phyloP scores from a whole-genome alignment of 1,140 invertebrate species.

The Batillaria attramentaria region DNA sequence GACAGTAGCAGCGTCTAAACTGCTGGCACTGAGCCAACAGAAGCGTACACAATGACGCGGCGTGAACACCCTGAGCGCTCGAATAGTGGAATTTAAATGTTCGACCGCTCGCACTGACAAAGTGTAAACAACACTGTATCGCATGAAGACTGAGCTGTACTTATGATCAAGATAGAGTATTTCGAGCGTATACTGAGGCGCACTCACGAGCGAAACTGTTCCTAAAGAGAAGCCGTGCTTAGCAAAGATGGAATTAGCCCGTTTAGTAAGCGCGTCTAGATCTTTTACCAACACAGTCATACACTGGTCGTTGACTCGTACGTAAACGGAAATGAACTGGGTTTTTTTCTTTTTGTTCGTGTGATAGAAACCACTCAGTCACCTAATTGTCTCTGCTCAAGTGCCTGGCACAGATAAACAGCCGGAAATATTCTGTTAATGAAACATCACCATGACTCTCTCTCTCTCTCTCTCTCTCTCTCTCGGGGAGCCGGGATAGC shows the following conservation, averaged over 20 bases:
- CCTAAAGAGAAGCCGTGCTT: not conserved
- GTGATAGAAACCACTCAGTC: not conserved
- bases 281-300: not conserved
- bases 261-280: not conserved
- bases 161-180: too few species aligned
- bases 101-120: too few species aligned
- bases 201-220: not conserved
- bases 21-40: too few species aligned
- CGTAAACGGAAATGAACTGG: not conserved
- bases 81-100: not conserved
- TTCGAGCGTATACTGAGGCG: too few species aligned
- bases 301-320: not conserved
- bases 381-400: too few species aligned
- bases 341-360: not conserved
- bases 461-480: slow-evolving; percentile 2
- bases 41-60: too few species aligned
- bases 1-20: too few species aligned
- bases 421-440: not conserved
- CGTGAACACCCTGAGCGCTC: not conserved
- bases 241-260: not conserved
- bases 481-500: too few species aligned
- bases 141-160: too few species aligned
- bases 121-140: too few species aligned
- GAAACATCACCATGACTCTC: not conserved
- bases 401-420: not conserved